Base-by-base conservation (phyloP, 2,113 vertebrate species). In the Protobothrops flavoviridis region DNA sequence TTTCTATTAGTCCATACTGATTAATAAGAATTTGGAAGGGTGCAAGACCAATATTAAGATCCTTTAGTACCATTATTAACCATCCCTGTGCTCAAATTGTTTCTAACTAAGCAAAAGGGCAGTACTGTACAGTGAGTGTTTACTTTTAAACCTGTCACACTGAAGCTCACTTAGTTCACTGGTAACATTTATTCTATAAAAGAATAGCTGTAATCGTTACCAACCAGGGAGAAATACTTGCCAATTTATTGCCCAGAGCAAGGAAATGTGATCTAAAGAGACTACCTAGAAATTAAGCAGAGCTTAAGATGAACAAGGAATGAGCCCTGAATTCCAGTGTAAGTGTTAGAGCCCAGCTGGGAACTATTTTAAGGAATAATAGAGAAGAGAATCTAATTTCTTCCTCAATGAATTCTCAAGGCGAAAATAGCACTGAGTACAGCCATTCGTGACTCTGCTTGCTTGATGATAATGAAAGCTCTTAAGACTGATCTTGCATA, bases 41-140 rank as follows among this genome's bases (percentile, higher is more conserved):
- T 87, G 56, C 45, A 61, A 90, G 15, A 61, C 81, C 48, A 90
- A 15, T 43, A 39, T 90, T 90, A 90, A 90, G 55, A 56, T 26
- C 89, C 56, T 93, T 90, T 87, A 90, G 23, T 86, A 23, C n/a
- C 74, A 69, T 87, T 52, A 57, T 93, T 93, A 93, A 53, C 48
- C 56, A 45, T 87, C 81, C 92, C 45, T 43, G 15, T 81, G 61
- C 33, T 81, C 87, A 55, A 89, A 56, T 89, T 81, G 61, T 39
- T 81, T 29, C 61, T 8, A 64, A 57, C 56, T 64, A 24, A 53
- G 45, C 17, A 64, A 86, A 87, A 50, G n/a, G 26, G 61, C 6
- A 26, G 74, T 21, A 12, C 23, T 52, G 5, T 43, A 29, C n/a
- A 61, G 6, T 21, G n/a, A 29, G 21, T 21, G 12, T 90, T 90